Base-by-base conservation (phyloP, 2,888 invertebrate species). In the Barypeithes pellucidus region DNA sequence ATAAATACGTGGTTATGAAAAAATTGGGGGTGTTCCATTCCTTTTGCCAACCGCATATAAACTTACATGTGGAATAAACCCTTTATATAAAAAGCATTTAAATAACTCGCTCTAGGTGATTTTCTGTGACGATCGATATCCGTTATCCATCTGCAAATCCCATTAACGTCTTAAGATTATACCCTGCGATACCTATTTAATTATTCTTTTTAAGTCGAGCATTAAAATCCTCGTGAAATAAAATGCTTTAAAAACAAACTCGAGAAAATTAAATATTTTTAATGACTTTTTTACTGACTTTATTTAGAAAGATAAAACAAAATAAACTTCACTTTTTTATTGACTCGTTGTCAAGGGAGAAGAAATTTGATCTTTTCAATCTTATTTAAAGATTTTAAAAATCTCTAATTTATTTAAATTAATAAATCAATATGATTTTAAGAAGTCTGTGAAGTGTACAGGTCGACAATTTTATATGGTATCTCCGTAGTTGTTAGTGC, bases 251-350 rank as follows among this genome's bases (percentile, higher is more conserved):
- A 2, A 45, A 45, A 45, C 18, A 45, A 45, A 18, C 18, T 16
- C 18, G 3, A 45, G 16, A 45, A 18, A 45, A 14, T 45, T 14
- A 45, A 45, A 45, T 45, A 45, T 45, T 45, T 45, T 29, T 39
- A 39, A 39, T 12, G n/a, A n/a, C n/a, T 39, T 39, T 39, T 39
- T 39, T n/a, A n/a, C n/a, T n/a, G 39, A 12, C n/a, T 39, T n/a
- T n/a, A 39, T 39, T 39, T 39, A 39, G 12, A 39, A n/a, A 39
- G 8, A 39, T 12, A 12, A 39, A 33, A 8, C 33, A 33, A 39
- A 39, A 39, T 4, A 39, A 39, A 39, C 36, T 36, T 33, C 33
- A 33, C 33, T 33, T 33, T 33, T 5, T 33, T 33, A 8, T 33
- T 33, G 33, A 8, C 8, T 33, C 8, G 4, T 8, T 33, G 4